These are phyloP conservation scores for Campoletis raptor DNA, from an alignment of 2,888 invertebrate species.

Conservation along the genomic window DNA sequence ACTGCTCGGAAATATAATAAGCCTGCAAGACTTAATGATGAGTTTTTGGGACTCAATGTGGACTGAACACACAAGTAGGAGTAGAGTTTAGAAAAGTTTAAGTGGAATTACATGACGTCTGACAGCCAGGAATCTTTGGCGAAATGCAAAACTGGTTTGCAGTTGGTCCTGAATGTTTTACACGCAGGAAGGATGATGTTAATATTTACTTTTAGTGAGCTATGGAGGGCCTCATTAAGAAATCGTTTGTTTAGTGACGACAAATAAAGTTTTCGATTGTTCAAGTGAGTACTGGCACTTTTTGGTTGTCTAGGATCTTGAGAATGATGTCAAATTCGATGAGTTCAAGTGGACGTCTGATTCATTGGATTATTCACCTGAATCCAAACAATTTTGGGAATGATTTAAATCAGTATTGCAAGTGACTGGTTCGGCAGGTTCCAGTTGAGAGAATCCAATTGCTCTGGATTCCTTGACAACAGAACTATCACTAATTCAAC, in stretches of 20 bases:
- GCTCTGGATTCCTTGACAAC: slow-evolving; percentile 12
- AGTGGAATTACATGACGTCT: background rate
- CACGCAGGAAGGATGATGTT: background rate
- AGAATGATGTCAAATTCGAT: background rate
- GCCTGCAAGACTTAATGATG: background rate
- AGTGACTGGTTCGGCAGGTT: background rate
- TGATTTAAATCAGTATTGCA: background rate
- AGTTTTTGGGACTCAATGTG: background rate
- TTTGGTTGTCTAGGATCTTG: background rate
- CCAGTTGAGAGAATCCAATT: background rate
- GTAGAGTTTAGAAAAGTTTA: background rate
- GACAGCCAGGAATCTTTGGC: background rate
- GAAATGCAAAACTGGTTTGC: slow-evolving; percentile 21
- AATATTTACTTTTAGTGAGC: background rate
- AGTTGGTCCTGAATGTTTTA: background rate
- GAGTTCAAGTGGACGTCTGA: background rate
- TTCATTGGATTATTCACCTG: background rate
- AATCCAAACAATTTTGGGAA: background rate
- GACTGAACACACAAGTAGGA: background rate
- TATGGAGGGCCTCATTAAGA: background rate
- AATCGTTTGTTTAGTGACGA: background rate
- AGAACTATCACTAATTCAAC: background rate
- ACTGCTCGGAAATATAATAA: background rate
- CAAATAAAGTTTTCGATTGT: background rate
- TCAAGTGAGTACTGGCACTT: background rate